Evolutionary conservation across 2,113 vertebrate species (phyloP).

Genomic region (Acrocephalus kingi): DNA sequence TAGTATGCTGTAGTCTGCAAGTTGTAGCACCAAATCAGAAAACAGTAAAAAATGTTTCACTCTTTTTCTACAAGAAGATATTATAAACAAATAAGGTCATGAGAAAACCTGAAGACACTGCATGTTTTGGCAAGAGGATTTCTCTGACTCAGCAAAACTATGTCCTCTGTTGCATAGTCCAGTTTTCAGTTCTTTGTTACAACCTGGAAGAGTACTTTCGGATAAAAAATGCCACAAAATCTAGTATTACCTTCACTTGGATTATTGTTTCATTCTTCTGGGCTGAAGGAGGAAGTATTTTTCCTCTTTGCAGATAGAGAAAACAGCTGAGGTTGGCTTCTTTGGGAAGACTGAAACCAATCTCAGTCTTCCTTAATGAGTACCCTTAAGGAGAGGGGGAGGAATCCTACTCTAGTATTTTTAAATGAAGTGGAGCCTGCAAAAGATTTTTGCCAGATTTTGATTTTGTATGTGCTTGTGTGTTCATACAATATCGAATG

Average conservation of each 20-base stretch:
- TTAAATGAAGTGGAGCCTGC: not conserved
- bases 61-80: not conserved
- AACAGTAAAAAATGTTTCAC: not conserved
- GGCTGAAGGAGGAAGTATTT: not conserved
- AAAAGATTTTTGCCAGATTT: not conserved
- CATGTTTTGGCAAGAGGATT: not conserved
- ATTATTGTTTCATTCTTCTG: not conserved
- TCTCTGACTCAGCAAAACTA: not conserved
- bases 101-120: not conserved
- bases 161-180: not conserved
- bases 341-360: not conserved
- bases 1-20: not conserved
- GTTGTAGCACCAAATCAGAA: not conserved
- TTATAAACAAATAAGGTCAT: not conserved
- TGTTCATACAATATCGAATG: not conserved
- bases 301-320: not conserved
- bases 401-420: not conserved
- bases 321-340: not conserved
- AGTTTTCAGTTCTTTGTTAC: not conserved
- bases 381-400: rapidly evolving
- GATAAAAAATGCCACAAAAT: not conserved
- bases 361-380: not conserved
- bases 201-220: not conserved
- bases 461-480: rapidly evolving
- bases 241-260: not conserved